Conservation (phyloP, 2,113 vertebrate species). For the Nematolebias whitei region DNA sequence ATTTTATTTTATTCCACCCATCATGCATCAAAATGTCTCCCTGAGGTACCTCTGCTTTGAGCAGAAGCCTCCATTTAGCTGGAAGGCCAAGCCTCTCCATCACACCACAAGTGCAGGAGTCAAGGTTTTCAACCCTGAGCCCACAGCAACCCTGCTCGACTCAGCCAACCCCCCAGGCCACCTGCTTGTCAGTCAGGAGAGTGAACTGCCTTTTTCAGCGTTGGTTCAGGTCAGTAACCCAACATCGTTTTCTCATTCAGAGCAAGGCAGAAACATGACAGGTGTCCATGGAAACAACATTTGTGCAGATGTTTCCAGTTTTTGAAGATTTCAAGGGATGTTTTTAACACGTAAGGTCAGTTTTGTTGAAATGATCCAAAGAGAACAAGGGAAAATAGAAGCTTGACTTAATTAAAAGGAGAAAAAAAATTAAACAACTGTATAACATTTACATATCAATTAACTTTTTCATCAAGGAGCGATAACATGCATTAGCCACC, state of each 20-base stretch:
- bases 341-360: slow-evolving; percentile 50
- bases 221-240: slow-evolving; percentile 70
- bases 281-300: slow-evolving; percentile 80
- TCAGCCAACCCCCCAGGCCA: slow-evolving; percentile 72
- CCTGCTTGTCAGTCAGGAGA: slow-evolving; percentile 72
- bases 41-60: slow-evolving; percentile 66
- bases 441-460: background rate
- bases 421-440: background rate
- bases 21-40: slow-evolving; percentile 78
- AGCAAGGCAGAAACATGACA: slow-evolving; percentile 72
- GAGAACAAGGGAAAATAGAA: background rate
- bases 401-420: slow-evolving; percentile 25
- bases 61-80: slow-evolving; percentile 68
- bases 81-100: slow-evolving; percentile 79
- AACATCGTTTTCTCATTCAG: slow-evolving; percentile 65
- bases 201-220: slow-evolving; percentile 66
- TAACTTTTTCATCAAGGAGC: slow-evolving; percentile 19
- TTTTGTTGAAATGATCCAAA: slow-evolving; percentile 20
- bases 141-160: slow-evolving; percentile 62
- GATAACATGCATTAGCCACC: no score
- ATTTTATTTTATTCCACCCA: slow-evolving; percentile 73
- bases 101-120: slow-evolving; percentile 72
- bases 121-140: slow-evolving; percentile 76
- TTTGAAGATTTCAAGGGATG: slow-evolving; percentile 63
- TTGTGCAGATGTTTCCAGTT: slow-evolving; percentile 64